Conservation (phyloP, 1,140 invertebrate genomes). For the Ceratosolen fusciceps region DNA sequence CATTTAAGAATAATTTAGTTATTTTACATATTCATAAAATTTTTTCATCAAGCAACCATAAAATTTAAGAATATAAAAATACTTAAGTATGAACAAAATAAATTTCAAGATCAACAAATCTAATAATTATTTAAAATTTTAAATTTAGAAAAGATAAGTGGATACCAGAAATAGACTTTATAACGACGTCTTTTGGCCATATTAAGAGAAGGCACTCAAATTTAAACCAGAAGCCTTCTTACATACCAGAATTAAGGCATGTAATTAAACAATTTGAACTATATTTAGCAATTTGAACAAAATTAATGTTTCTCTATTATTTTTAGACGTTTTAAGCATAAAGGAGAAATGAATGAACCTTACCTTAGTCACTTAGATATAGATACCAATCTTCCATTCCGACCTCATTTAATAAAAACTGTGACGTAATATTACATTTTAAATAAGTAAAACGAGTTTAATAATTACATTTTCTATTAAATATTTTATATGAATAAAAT, state of each 20-base stretch:
- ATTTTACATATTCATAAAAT: no score
- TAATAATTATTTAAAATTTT: not conserved
- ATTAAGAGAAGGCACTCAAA: conserved; percentile 43
- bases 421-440: not conserved
- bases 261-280: not conserved
- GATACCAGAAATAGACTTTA: conserved; percentile 50
- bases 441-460: not conserved
- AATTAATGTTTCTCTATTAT: not conserved
- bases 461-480: not conserved
- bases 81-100: no score
- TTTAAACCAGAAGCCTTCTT: not conserved
- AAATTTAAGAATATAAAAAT: no score
- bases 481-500: not conserved
- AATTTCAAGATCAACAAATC: not conserved
- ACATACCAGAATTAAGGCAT: conserved; percentile 6
- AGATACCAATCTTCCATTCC: conserved; percentile 31
- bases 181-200: conserved; percentile 44
- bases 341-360: conserved; percentile 34
- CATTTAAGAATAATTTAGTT: no score
- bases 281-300: conserved; percentile 5
- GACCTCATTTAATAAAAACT: conserved; percentile 32
- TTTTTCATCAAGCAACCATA: no score
- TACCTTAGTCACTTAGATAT: conserved; percentile 42
- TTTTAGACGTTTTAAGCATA: conserved; percentile 29
- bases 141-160: conserved; percentile 49